Percentiles rank a stretch among this genome's conserved stretches.
These are phyloP conservation scores for Poeciliopsis infans DNA, from an alignment of 2,797 vertebrate species.

Conservation along the genomic window DNA sequence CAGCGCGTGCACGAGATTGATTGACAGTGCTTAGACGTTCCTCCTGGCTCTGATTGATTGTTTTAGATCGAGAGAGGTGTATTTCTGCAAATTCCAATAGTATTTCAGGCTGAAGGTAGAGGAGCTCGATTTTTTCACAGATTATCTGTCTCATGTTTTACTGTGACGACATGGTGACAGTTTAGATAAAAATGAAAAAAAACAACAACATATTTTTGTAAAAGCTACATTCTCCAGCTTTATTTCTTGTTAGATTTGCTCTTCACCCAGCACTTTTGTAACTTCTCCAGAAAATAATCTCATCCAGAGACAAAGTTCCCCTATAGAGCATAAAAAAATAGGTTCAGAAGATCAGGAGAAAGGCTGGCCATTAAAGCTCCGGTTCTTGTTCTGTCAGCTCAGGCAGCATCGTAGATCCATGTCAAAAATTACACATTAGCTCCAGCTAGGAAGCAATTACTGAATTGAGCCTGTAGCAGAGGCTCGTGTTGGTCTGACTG, in stretches of 20 bases:
- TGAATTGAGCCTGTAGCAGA: constrained; percentile 67
- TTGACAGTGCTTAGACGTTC: too few species aligned
- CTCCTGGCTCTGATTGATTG: too few species aligned
- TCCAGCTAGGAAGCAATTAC: constrained; percentile 74
- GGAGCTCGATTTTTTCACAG: too few species aligned
- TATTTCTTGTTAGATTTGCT: constrained; percentile 25
- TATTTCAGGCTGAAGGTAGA: too few species aligned
- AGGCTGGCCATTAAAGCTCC: constrained; percentile 64
- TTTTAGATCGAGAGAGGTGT: too few species aligned
- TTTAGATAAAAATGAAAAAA: too few species aligned
- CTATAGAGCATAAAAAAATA: constrained; percentile 30
- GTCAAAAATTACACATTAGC: constrained; percentile 72
- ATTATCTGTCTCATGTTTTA: too few species aligned
- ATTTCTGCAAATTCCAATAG: too few species aligned
- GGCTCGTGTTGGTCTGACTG: constrained; percentile 57
- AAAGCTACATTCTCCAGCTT: too few species aligned
- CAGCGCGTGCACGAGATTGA: too few species aligned
- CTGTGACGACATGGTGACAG: too few species aligned
- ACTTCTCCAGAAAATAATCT: constrained; percentile 37
- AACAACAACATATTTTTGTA: too few species aligned
- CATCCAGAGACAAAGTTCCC: constrained; percentile 39
- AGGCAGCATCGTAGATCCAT: constrained; percentile 48
- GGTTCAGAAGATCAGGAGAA: constrained; percentile 36
- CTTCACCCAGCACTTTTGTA: constrained; percentile 19
- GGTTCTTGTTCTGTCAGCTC: constrained; percentile 66